phyloP scores from a whole-genome alignment of 2,888 invertebrate genomes.

The Philopedon plagiatum region DNA sequence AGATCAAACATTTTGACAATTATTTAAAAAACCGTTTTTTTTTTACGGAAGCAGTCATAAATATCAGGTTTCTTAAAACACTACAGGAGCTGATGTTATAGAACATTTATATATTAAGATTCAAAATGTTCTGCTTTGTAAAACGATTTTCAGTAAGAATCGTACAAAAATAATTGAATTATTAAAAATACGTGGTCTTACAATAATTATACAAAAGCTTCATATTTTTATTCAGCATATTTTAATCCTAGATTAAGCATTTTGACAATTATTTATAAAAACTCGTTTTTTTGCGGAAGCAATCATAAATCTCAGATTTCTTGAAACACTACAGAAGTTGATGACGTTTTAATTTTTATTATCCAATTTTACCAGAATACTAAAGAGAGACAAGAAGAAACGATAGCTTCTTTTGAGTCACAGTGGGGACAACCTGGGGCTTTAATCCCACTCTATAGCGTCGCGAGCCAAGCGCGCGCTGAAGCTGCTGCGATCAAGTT shows the following conservation, averaged over 20 bases:
- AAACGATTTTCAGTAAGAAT: too few species aligned
- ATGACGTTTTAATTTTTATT: constrained; percentile 46
- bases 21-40: not conserved
- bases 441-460: constrained; percentile 57
- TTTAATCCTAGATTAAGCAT: not conserved
- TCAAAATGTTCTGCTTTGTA: too few species aligned
- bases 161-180: too few species aligned
- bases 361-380: constrained; percentile 40
- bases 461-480: constrained; percentile 66
- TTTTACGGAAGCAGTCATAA: constrained; percentile 31
- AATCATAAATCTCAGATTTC: constrained; percentile 34
- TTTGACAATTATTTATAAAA: constrained; percentile 21
- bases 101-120: too few species aligned
- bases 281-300: constrained; percentile 14
- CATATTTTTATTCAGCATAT: not conserved
- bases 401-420: constrained; percentile 49
- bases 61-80: constrained; percentile 27
- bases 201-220: not conserved
- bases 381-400: constrained; percentile 41
- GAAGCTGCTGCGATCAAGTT: constrained; percentile 62
- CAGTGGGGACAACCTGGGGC: constrained; percentile 57
- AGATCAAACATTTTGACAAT: constrained; percentile 17
- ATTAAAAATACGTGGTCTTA: too few species aligned
- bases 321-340: constrained; percentile 34
- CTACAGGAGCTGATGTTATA: too few species aligned